phyloP scores from a whole-genome alignment of 2,113 vertebrate species.

The Sander lucioperca region DNA sequence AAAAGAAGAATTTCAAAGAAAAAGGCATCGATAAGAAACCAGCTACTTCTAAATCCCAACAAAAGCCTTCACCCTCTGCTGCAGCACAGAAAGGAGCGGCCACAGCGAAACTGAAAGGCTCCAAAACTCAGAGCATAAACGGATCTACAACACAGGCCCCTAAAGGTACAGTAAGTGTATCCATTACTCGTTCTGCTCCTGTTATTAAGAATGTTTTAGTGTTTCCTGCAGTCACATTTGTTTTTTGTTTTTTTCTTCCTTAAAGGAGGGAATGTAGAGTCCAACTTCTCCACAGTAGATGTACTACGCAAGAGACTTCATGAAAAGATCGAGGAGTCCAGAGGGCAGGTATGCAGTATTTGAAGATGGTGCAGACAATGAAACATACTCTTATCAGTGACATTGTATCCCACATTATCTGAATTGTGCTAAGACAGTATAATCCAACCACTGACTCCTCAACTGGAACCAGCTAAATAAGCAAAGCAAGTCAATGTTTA shows the following conservation, averaged over 20 bases:
- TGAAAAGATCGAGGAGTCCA: constrained; percentile 91
- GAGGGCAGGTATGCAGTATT: constrained; percentile 86
- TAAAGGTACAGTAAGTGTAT: constrained; percentile 55
- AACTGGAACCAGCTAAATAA: not conserved
- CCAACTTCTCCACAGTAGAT: constrained; percentile 85
- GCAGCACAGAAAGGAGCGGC: constrained; percentile 35
- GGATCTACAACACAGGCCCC: constrained; percentile 5
- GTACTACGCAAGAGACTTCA: constrained; percentile 91
- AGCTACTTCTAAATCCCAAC: constrained; percentile 40
- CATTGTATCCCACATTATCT: not conserved
- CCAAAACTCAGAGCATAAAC: constrained; percentile 33
- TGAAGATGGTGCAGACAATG: not conserved
- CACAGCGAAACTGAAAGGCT: not conserved
- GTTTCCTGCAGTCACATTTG: not conserved
- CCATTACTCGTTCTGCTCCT: not conserved
- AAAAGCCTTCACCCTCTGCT: constrained; percentile 21
- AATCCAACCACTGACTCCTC: not conserved
- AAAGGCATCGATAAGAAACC: constrained; percentile 54
- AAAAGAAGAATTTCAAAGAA: constrained; percentile 72
- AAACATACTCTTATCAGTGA: not conserved
- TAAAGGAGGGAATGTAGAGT: constrained; percentile 68
- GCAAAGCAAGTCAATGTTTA: not conserved
- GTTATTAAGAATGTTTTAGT: not conserved
- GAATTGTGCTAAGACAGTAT: not conserved
- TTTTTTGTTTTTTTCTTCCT: not conserved